Base-by-base conservation (phyloP, 2,797 vertebrate genomes). In the Melanotaenia nigrans region DNA sequence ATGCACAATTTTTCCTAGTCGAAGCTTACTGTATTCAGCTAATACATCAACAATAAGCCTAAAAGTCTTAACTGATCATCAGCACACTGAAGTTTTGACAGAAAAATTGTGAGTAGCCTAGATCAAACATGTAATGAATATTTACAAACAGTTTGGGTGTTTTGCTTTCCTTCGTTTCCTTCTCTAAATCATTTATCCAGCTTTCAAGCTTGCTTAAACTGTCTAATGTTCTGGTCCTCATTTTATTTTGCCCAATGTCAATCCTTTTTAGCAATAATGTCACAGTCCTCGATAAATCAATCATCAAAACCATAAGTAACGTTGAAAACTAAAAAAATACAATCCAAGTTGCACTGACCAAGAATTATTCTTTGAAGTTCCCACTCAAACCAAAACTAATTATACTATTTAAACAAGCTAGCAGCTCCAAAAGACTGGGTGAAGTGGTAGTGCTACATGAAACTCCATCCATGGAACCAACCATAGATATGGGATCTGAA, bases 301-400 rank as follows among this genome's bases (percentile, higher is more conserved):
- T 64, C 40, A 35, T 64, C 59, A 65, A 30, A 64, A 59, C 24
- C 14, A 59, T 59, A 64, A 45, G 5, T 28, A 55, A 51, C n/a
- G 3, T 20, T 22, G 8, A 63, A 2, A 67, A 57, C 53, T 59
- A 61, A 57, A 24, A 64, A 64, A 70, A 40, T 68, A 30, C 30
- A 32, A 62, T 65, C 53, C 7, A 69, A 47, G 16, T n/a, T 58
- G 4, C 45, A 25, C 56, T 32, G 49, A 70, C 24, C 10, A 4
- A 32, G 2, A 55, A 42, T 20, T 20, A 72, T 49, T 25, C 3
- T 71, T 61, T 30, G 18, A 70, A 64, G 42, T 78, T 40, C 53
- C 20, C 35, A 55, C 47, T 64, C 57, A 58, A 66, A 66, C 6
- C n/a, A 59, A 55, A 69, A 58, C 18, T 62, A 71, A 74, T 78